phyloP scores from a whole-genome alignment of 2,888 invertebrate genomes.

The Tigriopus californicus region DNA sequence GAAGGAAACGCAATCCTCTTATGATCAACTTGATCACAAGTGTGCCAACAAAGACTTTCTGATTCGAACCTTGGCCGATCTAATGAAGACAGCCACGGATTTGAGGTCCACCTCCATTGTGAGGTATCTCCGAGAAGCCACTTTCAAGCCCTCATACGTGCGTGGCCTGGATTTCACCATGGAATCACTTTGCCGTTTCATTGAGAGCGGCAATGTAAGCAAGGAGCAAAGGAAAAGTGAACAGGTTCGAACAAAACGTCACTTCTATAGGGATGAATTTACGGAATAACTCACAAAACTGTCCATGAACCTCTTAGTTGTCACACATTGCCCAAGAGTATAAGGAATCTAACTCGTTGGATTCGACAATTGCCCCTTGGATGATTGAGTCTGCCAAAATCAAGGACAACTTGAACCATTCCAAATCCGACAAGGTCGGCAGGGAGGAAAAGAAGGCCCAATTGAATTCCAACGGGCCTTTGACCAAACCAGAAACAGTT shows the following conservation, averaged over 20 bases:
- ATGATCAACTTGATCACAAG: background rate
- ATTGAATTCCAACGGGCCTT: background rate
- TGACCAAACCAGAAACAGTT: background rate
- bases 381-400: no score
- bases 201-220: background rate
- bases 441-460: no score
- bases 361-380: no score
- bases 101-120: background rate
- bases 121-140: background rate
- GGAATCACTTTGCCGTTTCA: conserved; percentile 8
- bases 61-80: background rate
- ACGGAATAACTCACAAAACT: no score
- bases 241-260: no score
- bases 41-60: conserved; percentile 5
- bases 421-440: no score
- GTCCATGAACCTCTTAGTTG: no score
- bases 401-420: no score
- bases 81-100: background rate
- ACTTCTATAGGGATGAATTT: no score
- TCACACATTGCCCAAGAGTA: no score
- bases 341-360: no score
- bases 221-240: no score
- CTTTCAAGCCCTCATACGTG: conserved; percentile 10
- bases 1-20: background rate
- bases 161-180: conserved; percentile 5